These are phyloP conservation scores for Barnardius zonarius DNA, from an alignment of 2,113 vertebrate genomes.

Conservation along the genomic window DNA sequence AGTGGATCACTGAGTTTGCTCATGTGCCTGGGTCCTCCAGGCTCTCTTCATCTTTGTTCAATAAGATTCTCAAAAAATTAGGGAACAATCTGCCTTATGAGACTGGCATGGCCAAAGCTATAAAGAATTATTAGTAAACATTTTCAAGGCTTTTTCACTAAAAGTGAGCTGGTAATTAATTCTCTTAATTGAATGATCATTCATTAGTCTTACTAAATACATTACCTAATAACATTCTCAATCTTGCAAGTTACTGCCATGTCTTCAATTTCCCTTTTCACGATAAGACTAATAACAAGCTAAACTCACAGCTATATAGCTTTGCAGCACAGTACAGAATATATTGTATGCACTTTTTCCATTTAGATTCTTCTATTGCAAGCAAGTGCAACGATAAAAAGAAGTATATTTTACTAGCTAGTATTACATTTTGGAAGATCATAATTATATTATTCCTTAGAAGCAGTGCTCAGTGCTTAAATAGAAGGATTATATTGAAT, in stretches of 20 bases:
- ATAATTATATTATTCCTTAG: conserved; percentile 20
- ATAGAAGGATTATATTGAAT: neutral
- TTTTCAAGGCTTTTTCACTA: neutral
- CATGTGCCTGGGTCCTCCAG: neutral
- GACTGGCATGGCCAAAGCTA: neutral
- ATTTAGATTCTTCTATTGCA: neutral
- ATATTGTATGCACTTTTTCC: neutral
- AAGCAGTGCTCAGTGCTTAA: neutral
- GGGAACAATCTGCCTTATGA: neutral
- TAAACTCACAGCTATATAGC: neutral
- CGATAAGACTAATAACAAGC: conserved; percentile 6
- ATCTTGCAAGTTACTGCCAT: conserved; percentile 10
- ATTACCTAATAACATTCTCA: conserved; percentile 1
- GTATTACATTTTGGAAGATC: neutral
- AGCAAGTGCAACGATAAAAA: neutral
- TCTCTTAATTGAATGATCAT: neutral
- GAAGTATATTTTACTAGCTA: neutral
- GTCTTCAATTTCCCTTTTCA: conserved; percentile 11
- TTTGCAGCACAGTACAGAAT: neutral
- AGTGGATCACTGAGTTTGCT: neutral
- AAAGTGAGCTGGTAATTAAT: conserved; percentile 9
- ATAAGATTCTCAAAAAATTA: neutral
- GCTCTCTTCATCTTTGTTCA: neutral
- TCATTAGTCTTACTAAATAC: conserved; percentile 27
- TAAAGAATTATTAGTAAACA: neutral